These are phyloP conservation scores for Cerceris ruficornis DNA, from an alignment of 2,888 invertebrate species.

Conservation along the genomic window DNA sequence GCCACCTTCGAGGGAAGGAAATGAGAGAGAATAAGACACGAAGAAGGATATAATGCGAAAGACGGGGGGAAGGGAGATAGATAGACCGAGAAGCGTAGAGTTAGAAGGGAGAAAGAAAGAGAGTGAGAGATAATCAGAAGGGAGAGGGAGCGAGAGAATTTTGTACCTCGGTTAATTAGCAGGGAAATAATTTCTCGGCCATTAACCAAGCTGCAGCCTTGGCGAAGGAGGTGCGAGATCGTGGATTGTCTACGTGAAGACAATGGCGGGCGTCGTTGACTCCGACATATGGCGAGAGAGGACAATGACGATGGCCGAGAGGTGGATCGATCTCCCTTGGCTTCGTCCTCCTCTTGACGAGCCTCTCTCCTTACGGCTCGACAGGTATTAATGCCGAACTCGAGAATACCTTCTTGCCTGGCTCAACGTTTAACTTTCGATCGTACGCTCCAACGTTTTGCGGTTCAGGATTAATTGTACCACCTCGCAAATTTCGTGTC, in stretches of 20 bases:
- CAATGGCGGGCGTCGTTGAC: slow-evolving; percentile 57
- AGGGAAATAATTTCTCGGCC: slow-evolving; percentile 71
- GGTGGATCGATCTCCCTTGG: slow-evolving; percentile 54
- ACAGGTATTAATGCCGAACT: slow-evolving; percentile 38
- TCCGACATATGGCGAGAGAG: slow-evolving; percentile 40
- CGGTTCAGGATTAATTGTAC: background rate
- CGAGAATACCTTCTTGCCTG: slow-evolving; percentile 40
- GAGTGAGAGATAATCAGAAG: slow-evolving; percentile 10
- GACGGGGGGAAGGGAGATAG: background rate
- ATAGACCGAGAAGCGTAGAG: background rate
- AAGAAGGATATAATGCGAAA: slow-evolving; percentile 12
- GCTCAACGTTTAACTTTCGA: slow-evolving; percentile 36
- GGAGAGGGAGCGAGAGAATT: slow-evolving; percentile 16
- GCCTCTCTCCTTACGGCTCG: slow-evolving; percentile 29
- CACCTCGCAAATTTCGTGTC: background rate
- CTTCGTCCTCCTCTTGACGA: slow-evolving; percentile 37
- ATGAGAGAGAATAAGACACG: slow-evolving; percentile 19
- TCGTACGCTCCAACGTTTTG: slow-evolving; percentile 8
- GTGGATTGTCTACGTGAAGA: slow-evolving; percentile 57
- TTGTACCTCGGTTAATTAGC: slow-evolving; percentile 67
- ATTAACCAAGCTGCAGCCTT: slow-evolving; percentile 61
- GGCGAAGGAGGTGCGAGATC: slow-evolving; percentile 56
- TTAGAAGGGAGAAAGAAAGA: background rate
- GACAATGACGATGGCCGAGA: slow-evolving; percentile 48
- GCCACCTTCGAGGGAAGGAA: background rate